Evolutionary conservation across 1,140 invertebrate species (phyloP), one percentile per base, ranked within the genome.

Genomic region (Temnothorax nylanderi): DNA sequence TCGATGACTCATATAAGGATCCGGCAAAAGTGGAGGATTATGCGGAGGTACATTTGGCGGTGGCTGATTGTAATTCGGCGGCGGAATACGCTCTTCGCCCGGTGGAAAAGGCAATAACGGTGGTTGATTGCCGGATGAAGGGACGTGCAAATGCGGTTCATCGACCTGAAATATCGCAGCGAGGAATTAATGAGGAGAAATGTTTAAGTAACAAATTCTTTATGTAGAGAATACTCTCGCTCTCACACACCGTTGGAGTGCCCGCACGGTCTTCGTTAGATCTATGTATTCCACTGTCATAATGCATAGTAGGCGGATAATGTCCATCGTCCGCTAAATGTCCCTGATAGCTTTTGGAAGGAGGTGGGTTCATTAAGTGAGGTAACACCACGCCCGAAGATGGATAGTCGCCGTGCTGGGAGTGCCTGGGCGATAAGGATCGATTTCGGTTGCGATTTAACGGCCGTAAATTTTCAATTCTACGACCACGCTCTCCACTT

Each of bases 221-320:
- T 26, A 26, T 1, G 26, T 26, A 26, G 26, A 26, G 26, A 26
- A 26, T 26, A 26, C 26, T 26, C 54, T 6, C 10, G 93, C 97
- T 97, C 78, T 26, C 37, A 6, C 37, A 5, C 2, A 97, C 96
- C 13, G 97, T 97, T 2, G 97, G 97, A 18, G 97, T 97, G 47
- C 96, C 97, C 13, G 97, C 96, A 58, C 97, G 95, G 87, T 97
- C 97, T 92, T 97, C 97, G 21, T 96, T 94, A 47, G 94, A 93
- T 80, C 95, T 91, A 13, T 94, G 91, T 81, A 95, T 92, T 16
- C 93, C 90, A 11, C 93, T 92, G 88, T 95, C 95, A 90, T 95
- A 95, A 92, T 95, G 94, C 90, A 95, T 94, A 85, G 90, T 91
- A n/a, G 93, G 80, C 71, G 92, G 89, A 90, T 95, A 95, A 88